A percentile compares a stretch with the other conserved stretches of the same genome.
Evolutionary conservation across 2,113 vertebrate species (phyloP).

Genomic region (Sturnira hondurensis): DNA sequence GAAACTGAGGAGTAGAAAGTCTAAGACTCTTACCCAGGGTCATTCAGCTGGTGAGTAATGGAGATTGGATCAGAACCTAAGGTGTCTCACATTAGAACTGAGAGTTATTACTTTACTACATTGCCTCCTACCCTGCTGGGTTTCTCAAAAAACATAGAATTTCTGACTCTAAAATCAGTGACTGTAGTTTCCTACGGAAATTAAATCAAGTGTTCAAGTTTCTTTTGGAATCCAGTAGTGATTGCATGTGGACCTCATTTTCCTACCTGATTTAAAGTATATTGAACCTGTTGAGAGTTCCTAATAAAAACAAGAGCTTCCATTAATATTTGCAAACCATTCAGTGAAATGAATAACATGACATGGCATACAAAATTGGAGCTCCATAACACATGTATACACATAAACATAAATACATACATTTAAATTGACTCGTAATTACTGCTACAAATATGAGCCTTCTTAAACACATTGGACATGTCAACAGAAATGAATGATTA

Average conservation of each 20-base stretch:
- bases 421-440: neutral
- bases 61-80: neutral
- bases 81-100: neutral
- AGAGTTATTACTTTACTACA: neutral
- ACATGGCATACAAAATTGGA: neutral
- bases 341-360: neutral
- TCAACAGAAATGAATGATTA: neutral
- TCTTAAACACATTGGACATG: neutral
- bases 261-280: neutral
- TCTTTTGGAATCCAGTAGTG: neutral
- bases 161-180: neutral
- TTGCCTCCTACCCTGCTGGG: neutral
- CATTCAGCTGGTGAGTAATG: neutral
- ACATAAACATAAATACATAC: neutral
- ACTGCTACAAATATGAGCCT: neutral
- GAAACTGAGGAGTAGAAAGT: neutral
- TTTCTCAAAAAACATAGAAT: neutral
- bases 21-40: neutral
- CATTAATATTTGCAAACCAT: neutral
- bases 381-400: neutral
- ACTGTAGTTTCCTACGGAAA: neutral
- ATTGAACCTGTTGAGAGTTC: too few relatives aligned
- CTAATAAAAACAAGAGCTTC: neutral
- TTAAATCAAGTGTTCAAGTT: neutral
- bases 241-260: neutral